Evolutionary conservation across 2,113 vertebrate species (phyloP).

Genomic region (Salvelinus namaycush): DNA sequence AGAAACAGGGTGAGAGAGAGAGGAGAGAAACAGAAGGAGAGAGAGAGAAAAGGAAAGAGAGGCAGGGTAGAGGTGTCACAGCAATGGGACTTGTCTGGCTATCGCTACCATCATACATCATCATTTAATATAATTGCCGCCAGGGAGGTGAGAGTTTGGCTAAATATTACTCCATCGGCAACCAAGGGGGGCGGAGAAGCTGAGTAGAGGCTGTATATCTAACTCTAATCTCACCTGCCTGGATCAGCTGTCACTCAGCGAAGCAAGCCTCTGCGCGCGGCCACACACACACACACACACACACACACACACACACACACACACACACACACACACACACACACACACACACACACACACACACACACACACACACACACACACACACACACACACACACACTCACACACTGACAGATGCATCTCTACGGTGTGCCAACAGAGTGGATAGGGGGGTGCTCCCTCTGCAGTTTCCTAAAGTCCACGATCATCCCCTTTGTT

Average conservation of each 20-base stretch:
- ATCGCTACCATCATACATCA: conserved; percentile 31
- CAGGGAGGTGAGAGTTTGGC: background rate
- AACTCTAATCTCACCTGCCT: conserved; percentile 29
- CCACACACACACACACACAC: background rate
- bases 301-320: background rate
- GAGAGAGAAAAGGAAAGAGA: background rate
- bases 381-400: background rate
- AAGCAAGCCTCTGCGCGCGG: too few relatives aligned
- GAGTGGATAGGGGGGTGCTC: background rate
- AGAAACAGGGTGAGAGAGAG: background rate
- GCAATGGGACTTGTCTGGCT: background rate
- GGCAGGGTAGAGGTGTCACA: conserved; percentile 1
- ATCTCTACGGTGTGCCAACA: background rate
- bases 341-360: background rate
- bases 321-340: background rate
- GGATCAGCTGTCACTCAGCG: background rate
- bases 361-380: background rate
- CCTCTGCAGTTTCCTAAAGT: too few relatives aligned
- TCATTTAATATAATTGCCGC: conserved; percentile 14
- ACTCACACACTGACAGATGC: background rate
- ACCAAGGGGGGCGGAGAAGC: conserved; percentile 6
- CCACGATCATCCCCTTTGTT: too few relatives aligned
- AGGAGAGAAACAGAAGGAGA: background rate
- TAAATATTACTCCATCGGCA: conserved; percentile 30
- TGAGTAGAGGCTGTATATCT: background rate